Conservation (phyloP, 1,140 invertebrate species). For the Antheraea mylitta region DNA sequence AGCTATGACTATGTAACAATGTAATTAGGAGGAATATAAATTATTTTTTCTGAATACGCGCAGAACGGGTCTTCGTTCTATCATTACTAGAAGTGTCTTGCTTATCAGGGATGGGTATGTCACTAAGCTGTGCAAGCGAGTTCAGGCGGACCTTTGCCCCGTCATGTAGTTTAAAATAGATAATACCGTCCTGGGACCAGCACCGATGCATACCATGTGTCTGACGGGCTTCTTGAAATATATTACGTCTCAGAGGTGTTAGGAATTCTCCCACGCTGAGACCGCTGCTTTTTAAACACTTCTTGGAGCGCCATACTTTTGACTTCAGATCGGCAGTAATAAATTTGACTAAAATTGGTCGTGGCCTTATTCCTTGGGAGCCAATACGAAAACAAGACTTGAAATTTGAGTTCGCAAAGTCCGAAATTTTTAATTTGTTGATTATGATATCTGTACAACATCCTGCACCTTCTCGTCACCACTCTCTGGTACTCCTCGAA, state of each 20-base stretch:
- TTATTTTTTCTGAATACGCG: background rate
- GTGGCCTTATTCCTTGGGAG: background rate
- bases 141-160: slow-evolving; percentile 4
- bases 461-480: slow-evolving; percentile 15
- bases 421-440: background rate
- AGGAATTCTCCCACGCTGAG: background rate
- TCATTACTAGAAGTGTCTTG: too few species aligned
- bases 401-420: background rate
- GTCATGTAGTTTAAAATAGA: slow-evolving; percentile 4
- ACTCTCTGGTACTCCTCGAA: slow-evolving; percentile 15
- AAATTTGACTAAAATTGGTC: slow-evolving; percentile 5
- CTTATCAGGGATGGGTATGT: background rate
- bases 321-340: background rate
- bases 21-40: too few species aligned
- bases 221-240: slow-evolving; percentile 8
- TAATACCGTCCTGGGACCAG: slow-evolving; percentile 15
- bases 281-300: background rate
- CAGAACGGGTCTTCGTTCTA: background rate
- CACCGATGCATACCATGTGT: slow-evolving; percentile 11
- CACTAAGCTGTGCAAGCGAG: background rate
- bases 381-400: slow-evolving; percentile 6
- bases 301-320: background rate
- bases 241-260: background rate
- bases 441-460: background rate
- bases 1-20: too few species aligned